Percentiles rank a stretch among this genome's conserved stretches.
These are phyloP conservation scores for Artibeus jamaicensis DNA, from an alignment of 2,797 vertebrate species.

Conservation along the genomic window DNA sequence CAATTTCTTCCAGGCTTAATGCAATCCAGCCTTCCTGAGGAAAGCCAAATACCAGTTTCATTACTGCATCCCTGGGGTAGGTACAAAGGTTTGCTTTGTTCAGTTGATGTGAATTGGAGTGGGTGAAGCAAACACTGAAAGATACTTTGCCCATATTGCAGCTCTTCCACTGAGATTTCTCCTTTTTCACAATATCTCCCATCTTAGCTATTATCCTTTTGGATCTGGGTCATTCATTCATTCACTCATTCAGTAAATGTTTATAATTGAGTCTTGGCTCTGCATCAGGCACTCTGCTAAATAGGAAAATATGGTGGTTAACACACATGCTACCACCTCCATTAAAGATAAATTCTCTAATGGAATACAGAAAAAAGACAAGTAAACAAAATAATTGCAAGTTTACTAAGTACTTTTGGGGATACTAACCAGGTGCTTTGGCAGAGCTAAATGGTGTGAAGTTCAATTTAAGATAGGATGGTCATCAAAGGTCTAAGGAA, in stretches of 20 bases:
- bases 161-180: background rate
- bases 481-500: background rate
- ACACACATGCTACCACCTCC: background rate
- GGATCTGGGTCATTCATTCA: background rate
- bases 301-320: background rate
- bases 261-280: background rate
- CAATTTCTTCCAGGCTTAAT: conserved; percentile 53
- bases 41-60: background rate
- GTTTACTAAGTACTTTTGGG: background rate
- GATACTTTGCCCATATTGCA: background rate
- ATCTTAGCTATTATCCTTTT: background rate
- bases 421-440: background rate
- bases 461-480: background rate
- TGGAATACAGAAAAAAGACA: background rate
- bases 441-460: background rate
- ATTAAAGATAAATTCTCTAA: background rate
- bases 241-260: background rate
- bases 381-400: background rate
- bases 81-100: background rate
- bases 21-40: conserved; percentile 10
- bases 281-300: background rate
- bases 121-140: background rate
- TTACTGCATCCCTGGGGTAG: background rate
- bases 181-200: background rate
- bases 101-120: background rate